Base-by-base conservation (phyloP, 1,140 invertebrate genomes). In the Akabosia matsudoensis region DNA sequence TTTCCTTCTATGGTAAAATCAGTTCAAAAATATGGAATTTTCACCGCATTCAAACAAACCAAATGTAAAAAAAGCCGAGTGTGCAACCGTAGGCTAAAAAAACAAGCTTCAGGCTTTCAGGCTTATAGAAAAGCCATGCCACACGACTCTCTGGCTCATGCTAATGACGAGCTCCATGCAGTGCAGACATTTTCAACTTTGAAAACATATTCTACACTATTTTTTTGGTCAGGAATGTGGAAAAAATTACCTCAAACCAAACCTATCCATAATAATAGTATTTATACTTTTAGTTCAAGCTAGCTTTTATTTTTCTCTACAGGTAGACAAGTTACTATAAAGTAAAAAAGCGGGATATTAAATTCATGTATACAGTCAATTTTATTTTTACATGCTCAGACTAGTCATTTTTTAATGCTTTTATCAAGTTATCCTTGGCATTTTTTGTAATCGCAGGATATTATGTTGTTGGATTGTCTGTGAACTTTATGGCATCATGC, bases 401-500 rank as follows among this genome's bases (percentile, higher is more conserved):
- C n/a, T n/a, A n/a, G n/a, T n/a, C n/a, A n/a, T n/a, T n/a, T n/a
- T n/a, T n/a, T n/a, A n/a, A n/a, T n/a, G n/a, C n/a, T n/a, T n/a
- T n/a, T n/a, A n/a, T n/a, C n/a, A n/a, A n/a, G n/a, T n/a, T n/a
- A n/a, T n/a, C n/a, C n/a, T n/a, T n/a, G n/a, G n/a, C n/a, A n/a
- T n/a, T n/a, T n/a, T n/a, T n/a, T n/a, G n/a, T n/a, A n/a, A n/a
- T n/a, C n/a, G n/a, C n/a, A n/a, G n/a, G n/a, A n/a, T n/a, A n/a
- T n/a, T n/a, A n/a, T n/a, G n/a, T n/a, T n/a, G n/a, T 45, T 45
- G 37, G 7, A 45, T 24, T 61, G 54, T 24, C 54, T 61, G 24
- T 61, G 54, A 61, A 61, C 54, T 61, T 61, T 61, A 61, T 61
- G 54, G 54, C 54, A 61, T 61, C 54, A 61, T 24, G 54, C 54